phyloP scores from a whole-genome alignment of 2,888 invertebrate genomes.

The Tiphia femorata region DNA sequence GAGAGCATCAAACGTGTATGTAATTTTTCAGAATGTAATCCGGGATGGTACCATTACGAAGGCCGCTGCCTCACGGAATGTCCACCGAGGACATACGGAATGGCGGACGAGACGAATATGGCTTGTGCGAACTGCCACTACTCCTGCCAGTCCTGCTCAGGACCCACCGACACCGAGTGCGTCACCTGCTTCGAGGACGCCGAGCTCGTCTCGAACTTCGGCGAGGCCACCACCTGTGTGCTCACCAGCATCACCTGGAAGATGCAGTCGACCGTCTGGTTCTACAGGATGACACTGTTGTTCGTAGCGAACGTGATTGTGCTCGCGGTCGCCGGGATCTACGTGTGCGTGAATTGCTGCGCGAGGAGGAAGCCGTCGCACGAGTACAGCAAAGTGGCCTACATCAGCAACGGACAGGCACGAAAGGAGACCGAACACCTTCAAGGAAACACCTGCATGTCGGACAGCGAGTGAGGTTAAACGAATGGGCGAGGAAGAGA shows the following conservation, averaged over 20 bases:
- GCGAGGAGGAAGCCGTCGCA: constrained; percentile 23
- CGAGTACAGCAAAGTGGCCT: constrained; percentile 46
- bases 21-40: constrained; percentile 77
- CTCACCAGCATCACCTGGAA: constrained; percentile 54
- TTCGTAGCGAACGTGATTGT: constrained; percentile 48
- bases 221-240: constrained; percentile 49
- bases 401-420: constrained; percentile 34
- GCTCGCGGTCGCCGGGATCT: constrained; percentile 36
- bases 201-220: constrained; percentile 58
- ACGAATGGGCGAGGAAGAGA: too few relatives aligned
- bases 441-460: constrained; percentile 19
- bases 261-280: constrained; percentile 56
- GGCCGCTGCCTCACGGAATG: constrained; percentile 75
- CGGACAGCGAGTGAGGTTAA: constrained; percentile 43
- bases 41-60: constrained; percentile 74
- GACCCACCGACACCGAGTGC: constrained; percentile 80
- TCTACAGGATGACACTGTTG: constrained; percentile 51
- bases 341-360: constrained; percentile 35
- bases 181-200: constrained; percentile 78
- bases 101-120: constrained; percentile 51
- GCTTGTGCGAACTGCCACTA: constrained; percentile 81
- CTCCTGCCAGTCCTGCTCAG: constrained; percentile 78
- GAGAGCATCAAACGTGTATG: too few relatives aligned
- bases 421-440: constrained; percentile 21
- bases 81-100: constrained; percentile 65